Conservation (phyloP, 2,888 invertebrate species). For the Achlya flavicornis region DNA sequence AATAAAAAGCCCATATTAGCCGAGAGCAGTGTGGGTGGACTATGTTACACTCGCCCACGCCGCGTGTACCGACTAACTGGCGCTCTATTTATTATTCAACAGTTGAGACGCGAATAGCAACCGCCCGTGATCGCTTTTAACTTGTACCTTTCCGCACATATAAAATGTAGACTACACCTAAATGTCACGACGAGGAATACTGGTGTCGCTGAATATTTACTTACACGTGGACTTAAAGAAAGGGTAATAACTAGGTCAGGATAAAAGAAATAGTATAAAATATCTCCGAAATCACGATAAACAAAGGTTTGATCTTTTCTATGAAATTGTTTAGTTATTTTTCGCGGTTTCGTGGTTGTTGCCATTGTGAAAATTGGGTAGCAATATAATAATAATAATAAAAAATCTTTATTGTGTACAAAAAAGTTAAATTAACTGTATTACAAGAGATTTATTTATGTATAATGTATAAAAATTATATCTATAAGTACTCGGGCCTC, state of each 20-base stretch:
- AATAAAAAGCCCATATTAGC: conserved; percentile 38
- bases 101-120: conserved; percentile 38
- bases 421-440: no score
- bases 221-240: neutral
- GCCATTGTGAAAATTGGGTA: no score
- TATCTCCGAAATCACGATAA: no score
- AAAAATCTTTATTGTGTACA: no score
- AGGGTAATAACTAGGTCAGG: neutral
- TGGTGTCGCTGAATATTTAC: conserved; percentile 2
- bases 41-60: conserved; percentile 52
- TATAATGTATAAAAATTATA: no score
- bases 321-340: no score
- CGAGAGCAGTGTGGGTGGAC: conserved; percentile 37
- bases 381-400: no score
- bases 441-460: no score
- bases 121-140: conserved; percentile 22
- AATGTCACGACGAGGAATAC: neutral
- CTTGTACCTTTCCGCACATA: conserved; percentile 1
- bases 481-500: no score
- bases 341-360: no score
- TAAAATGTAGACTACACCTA: neutral
- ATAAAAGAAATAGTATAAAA: neutral
- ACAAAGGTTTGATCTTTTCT: no score
- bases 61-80: conserved; percentile 47
- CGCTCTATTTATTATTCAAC: conserved; percentile 63